Conservation (phyloP, 2,113 vertebrate genomes). For the Amazona guildingii region DNA sequence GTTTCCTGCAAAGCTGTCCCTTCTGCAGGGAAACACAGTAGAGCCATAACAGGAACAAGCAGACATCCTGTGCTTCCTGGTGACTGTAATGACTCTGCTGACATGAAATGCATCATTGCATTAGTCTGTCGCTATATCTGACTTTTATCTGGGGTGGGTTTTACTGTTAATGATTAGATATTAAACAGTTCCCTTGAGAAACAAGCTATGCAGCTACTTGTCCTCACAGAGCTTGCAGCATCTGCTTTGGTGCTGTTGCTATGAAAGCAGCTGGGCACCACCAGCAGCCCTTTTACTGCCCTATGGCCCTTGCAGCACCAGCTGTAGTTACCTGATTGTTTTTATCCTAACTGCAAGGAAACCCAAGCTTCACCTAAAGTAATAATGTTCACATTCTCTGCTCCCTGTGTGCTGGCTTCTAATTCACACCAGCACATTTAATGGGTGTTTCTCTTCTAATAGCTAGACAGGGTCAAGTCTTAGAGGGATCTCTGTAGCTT, state of each 20-base stretch:
- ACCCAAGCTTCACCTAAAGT: background rate
- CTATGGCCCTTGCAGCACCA: background rate
- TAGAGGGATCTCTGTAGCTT: background rate
- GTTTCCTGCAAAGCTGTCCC: background rate
- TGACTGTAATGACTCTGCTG: background rate
- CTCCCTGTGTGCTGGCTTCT: background rate
- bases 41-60: background rate
- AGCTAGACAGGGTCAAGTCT: background rate
- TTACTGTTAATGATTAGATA: background rate
- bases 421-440: background rate
- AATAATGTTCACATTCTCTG: rapidly evolving
- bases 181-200: background rate
- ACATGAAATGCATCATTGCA: background rate
- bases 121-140: background rate
- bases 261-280: background rate
- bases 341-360: background rate
- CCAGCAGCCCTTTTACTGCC: background rate
- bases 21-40: background rate
- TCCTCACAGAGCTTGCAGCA: background rate
- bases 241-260: background rate
- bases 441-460: background rate
- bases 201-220: background rate
- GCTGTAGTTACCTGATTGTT: rapidly evolving
- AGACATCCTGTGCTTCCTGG: background rate
- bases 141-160: background rate